A percentile compares a stretch with the other conserved stretches of the same genome.
Conservation (phyloP, 2,113 vertebrate genomes). For the Acanthisitta chloris region DNA sequence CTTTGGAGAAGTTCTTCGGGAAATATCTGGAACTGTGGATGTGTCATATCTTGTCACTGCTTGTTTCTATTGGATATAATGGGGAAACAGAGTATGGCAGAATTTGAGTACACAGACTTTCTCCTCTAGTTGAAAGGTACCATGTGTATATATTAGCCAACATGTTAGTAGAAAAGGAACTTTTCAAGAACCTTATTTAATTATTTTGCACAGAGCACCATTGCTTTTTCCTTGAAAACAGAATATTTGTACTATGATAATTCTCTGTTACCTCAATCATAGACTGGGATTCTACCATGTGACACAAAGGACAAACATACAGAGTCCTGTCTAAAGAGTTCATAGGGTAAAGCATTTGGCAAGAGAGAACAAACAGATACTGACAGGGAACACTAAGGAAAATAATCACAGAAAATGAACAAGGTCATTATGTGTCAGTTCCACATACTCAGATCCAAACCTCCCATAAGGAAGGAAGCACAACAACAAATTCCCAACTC, state of each 20-base stretch:
- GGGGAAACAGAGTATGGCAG: background rate
- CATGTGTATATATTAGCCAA: background rate
- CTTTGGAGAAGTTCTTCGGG: background rate
- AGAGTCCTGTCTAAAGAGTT: background rate
- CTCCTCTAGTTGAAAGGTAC: background rate
- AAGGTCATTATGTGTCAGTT: background rate
- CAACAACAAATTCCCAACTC: background rate
- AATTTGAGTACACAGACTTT: background rate
- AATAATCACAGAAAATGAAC: background rate
- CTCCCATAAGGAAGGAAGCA: background rate
- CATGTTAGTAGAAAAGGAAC: background rate
- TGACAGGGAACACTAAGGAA: background rate
- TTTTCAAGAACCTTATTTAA: background rate
- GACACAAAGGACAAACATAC: background rate
- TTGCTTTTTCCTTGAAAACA: background rate
- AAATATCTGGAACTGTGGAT: background rate
- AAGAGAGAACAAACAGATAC: background rate
- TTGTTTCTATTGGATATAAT: background rate
- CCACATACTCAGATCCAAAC: background rate
- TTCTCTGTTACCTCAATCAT: background rate
- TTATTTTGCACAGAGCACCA: background rate
- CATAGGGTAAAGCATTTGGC: background rate
- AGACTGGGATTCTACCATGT: background rate
- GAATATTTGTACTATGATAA: background rate
- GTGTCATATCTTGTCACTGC: background rate